Evolutionary conservation across 2,888 invertebrate species (phyloP).

Genomic region (Siphonodentalium dalli): DNA sequence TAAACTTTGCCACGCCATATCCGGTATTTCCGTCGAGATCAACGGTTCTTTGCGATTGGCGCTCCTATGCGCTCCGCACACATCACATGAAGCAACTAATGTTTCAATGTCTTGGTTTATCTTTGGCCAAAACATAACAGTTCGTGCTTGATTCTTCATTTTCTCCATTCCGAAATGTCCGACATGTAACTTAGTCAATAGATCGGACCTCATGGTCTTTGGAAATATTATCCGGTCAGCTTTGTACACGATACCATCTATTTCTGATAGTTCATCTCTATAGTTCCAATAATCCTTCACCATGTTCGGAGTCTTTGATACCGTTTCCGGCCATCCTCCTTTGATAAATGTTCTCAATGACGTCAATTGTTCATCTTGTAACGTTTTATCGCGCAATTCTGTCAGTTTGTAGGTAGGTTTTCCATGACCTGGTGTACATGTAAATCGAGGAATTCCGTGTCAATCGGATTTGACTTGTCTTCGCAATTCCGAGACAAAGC

Average conservation of each 20-base stretch:
- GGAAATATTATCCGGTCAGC: slow-evolving; percentile 25
- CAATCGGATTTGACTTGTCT: no score
- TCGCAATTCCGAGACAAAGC: no score
- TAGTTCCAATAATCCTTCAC: slow-evolving; percentile 19
- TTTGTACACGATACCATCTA: slow-evolving; percentile 16
- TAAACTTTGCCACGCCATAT: slow-evolving; percentile 26
- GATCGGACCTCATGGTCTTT: slow-evolving; percentile 17
- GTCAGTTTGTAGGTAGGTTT: slow-evolving; percentile 3
- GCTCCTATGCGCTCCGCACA: slow-evolving; percentile 17
- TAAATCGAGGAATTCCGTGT: slow-evolving; percentile 6
- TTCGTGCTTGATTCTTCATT: slow-evolving; percentile 15
- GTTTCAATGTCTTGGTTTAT: slow-evolving; percentile 26
- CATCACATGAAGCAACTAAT: slow-evolving; percentile 17
- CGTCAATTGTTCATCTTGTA: slow-evolving; percentile 4
- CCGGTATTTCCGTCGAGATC: slow-evolving; percentile 17
- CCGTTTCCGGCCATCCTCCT: slow-evolving; percentile 22
- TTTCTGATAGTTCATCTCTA: slow-evolving; percentile 17
- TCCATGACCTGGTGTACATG: slow-evolving; percentile 16
- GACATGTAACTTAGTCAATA: slow-evolving; percentile 25
- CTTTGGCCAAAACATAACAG: slow-evolving; percentile 31
- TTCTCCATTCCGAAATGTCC: slow-evolving; percentile 33
- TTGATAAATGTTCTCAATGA: slow-evolving; percentile 8
- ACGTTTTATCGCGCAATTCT: not conserved
- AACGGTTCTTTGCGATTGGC: slow-evolving; percentile 31
- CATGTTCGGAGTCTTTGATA: slow-evolving; percentile 1